These are phyloP conservation scores for Notarius lentiginosus DNA, from an alignment of 2,113 vertebrate species.

Conservation along the genomic window DNA sequence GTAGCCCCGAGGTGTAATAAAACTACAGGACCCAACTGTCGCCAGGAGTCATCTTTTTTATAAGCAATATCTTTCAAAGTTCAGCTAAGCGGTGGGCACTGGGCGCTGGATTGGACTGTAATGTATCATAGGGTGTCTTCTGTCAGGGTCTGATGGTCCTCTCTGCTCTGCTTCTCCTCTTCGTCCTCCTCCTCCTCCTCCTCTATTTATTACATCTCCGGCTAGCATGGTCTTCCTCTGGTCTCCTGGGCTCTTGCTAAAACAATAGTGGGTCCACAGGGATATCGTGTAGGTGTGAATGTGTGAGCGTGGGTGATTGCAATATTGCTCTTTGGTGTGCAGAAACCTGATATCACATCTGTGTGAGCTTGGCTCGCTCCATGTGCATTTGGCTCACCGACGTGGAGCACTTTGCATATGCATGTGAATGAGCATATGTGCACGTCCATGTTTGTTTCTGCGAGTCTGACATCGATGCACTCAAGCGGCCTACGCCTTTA, in stretches of 20 bases:
- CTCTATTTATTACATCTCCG: conserved; percentile 43
- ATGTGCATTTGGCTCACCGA: conserved; percentile 19
- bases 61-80: conserved; percentile 89
- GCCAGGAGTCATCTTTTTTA: conserved; percentile 87
- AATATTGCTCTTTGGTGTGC: conserved; percentile 29
- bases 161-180: neutral
- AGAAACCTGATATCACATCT: conserved; percentile 20
- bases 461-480: conserved; percentile 18
- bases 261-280: conserved; percentile 28
- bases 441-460: conserved; percentile 28
- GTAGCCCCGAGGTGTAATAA: conserved; percentile 93
- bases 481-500: conserved; percentile 38
- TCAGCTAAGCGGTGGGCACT: conserved; percentile 81
- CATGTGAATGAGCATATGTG: conserved; percentile 17
- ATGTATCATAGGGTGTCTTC: conserved; percentile 69
- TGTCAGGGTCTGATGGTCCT: conserved; percentile 23
- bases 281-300: conserved; percentile 40
- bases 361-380: conserved; percentile 20
- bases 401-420: conserved; percentile 17
- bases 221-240: neutral
- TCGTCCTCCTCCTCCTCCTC: conserved; percentile 16
- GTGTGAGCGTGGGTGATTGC: conserved; percentile 33
- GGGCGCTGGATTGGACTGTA: conserved; percentile 65
- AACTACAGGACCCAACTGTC: conserved; percentile 86
- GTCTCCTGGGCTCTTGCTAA: conserved; percentile 32